A percentile compares a stretch with the other conserved stretches of the same genome.
phyloP scores from a whole-genome alignment of 1,140 invertebrate genomes.

The Pseudomyrmex dendroicus region DNA sequence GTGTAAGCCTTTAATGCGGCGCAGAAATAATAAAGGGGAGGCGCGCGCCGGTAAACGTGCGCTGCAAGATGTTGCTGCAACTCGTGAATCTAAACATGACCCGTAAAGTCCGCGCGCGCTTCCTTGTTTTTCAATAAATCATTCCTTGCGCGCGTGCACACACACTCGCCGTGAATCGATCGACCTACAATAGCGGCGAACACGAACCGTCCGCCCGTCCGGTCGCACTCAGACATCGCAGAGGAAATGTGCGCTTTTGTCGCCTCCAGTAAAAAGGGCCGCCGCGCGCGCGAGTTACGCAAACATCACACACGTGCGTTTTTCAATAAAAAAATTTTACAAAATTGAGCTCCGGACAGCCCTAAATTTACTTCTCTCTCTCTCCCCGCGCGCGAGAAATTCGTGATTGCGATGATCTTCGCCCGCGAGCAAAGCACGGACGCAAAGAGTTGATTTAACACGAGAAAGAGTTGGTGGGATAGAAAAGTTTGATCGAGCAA shows the following conservation, averaged over 20 bases:
- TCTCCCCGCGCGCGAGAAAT: background rate
- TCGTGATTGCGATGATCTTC: background rate
- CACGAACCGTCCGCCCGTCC: conserved; percentile 35
- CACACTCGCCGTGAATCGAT: conserved; percentile 51
- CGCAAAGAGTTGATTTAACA: conserved; percentile 57
- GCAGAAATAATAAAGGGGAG: conserved; percentile 58
- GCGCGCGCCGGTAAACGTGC: conserved; percentile 37
- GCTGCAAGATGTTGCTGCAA: conserved; percentile 53
- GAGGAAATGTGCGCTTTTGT: conserved; percentile 53
- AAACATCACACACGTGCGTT: background rate
- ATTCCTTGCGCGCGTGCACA: conserved; percentile 43
- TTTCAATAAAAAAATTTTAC: conserved; percentile 11
- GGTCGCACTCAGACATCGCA: conserved; percentile 28
- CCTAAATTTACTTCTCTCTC: conserved; percentile 9
- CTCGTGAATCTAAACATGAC: conserved; percentile 60
- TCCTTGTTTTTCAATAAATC: conserved; percentile 61
- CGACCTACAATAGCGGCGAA: conserved; percentile 58
- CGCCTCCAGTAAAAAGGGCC: conserved; percentile 25
- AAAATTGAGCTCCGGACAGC: background rate
- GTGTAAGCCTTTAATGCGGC: conserved; percentile 55
- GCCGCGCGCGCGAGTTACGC: background rate
- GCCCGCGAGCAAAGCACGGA: background rate
- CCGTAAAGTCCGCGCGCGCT: conserved; percentile 50
- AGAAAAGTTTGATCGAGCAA: conserved; percentile 70
- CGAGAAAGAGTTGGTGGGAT: conserved; percentile 28